A percentile compares a stretch with the other conserved stretches of the same genome.
These are phyloP conservation scores for Hedya salicella DNA, from an alignment of 2,888 invertebrate species.

Conservation along the genomic window DNA sequence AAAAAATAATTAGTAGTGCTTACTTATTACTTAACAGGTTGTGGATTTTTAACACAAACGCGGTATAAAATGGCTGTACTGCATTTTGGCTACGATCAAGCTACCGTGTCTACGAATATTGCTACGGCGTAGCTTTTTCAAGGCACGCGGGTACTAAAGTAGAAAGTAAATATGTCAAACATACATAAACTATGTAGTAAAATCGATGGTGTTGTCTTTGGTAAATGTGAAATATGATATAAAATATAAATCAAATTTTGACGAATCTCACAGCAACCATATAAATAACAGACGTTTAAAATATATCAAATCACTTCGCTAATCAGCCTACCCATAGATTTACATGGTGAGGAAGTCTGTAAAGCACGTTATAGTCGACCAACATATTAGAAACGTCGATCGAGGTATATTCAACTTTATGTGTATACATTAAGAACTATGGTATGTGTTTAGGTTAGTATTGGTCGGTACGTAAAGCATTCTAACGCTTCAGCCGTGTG, in stretches of 20 bases:
- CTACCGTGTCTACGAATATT: conserved; percentile 1
- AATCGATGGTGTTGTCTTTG: too few species aligned
- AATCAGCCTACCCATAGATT: neutral
- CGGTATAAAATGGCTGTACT: too few species aligned
- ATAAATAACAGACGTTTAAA: neutral
- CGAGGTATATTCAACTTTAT: neutral
- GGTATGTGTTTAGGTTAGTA: neutral
- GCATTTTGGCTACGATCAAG: neutral
- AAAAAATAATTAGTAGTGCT: too few species aligned
- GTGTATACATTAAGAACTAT: neutral
- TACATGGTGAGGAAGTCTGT: conserved; percentile 10
- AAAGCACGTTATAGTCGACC: conserved; percentile 45
- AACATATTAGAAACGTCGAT: neutral
- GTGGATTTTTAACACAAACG: too few species aligned
- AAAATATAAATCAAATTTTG: too few species aligned
- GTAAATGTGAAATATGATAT: too few species aligned
- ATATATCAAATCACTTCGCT: neutral
- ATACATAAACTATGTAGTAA: too few species aligned
- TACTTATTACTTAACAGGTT: too few species aligned
- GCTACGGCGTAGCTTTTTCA: conserved; percentile 17
- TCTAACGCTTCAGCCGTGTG: conserved; percentile 35
- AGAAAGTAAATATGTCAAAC: too few species aligned
- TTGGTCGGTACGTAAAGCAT: conserved; percentile 16
- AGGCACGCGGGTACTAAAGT: too few species aligned
- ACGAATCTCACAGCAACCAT: too few species aligned